Conservation (phyloP, 2,888 invertebrate genomes). For the Drosophila barbarae region DNA sequence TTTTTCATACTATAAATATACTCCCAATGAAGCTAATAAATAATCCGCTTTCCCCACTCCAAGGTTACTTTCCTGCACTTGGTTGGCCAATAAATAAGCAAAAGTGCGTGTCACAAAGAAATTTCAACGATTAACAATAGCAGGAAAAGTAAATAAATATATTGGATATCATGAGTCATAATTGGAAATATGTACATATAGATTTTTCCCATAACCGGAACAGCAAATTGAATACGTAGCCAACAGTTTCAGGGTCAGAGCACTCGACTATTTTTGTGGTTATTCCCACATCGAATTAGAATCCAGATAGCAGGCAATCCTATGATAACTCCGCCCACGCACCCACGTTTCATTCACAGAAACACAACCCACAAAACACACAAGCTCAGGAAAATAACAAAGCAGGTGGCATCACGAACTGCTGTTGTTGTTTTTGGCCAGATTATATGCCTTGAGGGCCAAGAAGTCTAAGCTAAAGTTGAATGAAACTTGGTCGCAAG, state of each 20-base stretch:
- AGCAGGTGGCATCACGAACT: constrained; percentile 15
- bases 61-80: background rate
- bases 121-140: constrained; percentile 6
- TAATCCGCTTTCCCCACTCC: constrained; percentile 9
- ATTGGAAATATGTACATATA: constrained; percentile 4
- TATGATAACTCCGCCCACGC: constrained; percentile 20
- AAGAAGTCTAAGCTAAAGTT: constrained; percentile 34
- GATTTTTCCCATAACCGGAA: background rate
- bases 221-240: constrained; percentile 18
- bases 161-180: constrained; percentile 21
- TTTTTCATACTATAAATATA: constrained; percentile 6
- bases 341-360: constrained; percentile 20
- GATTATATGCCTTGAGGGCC: constrained; percentile 32
- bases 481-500: constrained; percentile 34
- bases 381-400: background rate
- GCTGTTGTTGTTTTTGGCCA: constrained; percentile 14
- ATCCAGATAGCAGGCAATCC: constrained; percentile 20
- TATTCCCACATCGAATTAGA: constrained; percentile 32
- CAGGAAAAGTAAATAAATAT: constrained; percentile 7
- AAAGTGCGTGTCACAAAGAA: constrained; percentile 14
- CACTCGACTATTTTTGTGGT: background rate
- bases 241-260: constrained; percentile 28
- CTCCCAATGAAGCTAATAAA: constrained; percentile 12
- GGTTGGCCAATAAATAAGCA: constrained; percentile 16
- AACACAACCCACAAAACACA: constrained; percentile 10